Base-by-base conservation (phyloP, 92 coral and sea anemone genomes). In the Porites divaricata region DNA sequence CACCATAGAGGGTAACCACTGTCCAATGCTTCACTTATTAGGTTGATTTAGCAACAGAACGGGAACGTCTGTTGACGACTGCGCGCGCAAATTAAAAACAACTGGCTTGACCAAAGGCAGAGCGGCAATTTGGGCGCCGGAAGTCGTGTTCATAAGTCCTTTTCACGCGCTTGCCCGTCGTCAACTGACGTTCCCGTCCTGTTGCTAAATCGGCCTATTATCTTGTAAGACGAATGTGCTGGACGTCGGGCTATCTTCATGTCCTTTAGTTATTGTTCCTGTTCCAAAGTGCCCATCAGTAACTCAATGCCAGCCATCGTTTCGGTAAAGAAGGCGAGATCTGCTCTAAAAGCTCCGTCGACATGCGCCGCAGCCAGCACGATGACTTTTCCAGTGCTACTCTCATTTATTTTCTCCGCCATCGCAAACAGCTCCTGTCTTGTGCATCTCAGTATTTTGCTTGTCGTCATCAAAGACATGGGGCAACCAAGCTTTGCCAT, bases 221-320 rank as follows among this genome's bases (percentile, higher is more conserved):
- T n/a, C n/a, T n/a, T n/a, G n/a, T n/a, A n/a, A n/a, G n/a, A n/a
- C n/a, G n/a, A n/a, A n/a, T n/a, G n/a, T n/a, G n/a, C n/a, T n/a
- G 62, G 62, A 56, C 62, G 17, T 11, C 17, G 62, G 62, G 62
- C 62, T 16, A 16, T 6, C 62, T 56, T 12, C 62, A 11, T 11
- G 62, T 16, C 17, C 62, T 69, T 23, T 79, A 92, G 73, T 74
- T 85, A 61, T 74, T 61, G 63, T 92, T 77, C 4, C 51, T 89
- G 88, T 9, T 82, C 54, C 74, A 28, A 28, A 8, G 19, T 70
- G 68, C 25, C 26, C 68, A 64, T n/a, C 35, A 64, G 25, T 64
- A 64, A 64, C 22, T 64, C 68, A 64, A 64, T 64, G 25, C 22
- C 68, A 64, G 68, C 68, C 68, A 64, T 64, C 8, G 68, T 64